phyloP scores from a whole-genome alignment of 2,113 vertebrate species.

The Brienomyrus longianalis region DNA sequence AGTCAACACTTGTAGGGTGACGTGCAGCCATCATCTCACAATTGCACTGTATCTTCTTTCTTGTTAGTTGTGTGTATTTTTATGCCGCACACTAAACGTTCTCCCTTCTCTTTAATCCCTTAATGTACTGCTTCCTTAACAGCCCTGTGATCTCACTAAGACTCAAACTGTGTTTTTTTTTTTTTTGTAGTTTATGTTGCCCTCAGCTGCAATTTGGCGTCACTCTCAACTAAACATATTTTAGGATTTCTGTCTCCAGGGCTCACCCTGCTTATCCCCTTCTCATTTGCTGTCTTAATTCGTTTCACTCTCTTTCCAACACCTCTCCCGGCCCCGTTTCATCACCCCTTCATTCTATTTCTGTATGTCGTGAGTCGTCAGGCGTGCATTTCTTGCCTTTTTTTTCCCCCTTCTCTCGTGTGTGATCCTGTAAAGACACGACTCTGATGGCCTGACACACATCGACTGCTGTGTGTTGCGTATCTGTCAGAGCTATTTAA shows the following conservation, averaged over 20 bases:
- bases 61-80: background rate
- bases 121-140: background rate
- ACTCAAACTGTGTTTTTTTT: background rate
- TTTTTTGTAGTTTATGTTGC: background rate
- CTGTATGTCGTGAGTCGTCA: background rate
- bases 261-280: background rate
- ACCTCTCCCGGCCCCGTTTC: background rate
- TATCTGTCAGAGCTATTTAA: background rate
- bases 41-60: background rate
- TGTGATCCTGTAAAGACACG: background rate
- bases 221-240: conserved; percentile 1
- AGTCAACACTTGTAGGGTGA: background rate
- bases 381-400: background rate
- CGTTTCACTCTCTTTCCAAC: background rate
- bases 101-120: background rate
- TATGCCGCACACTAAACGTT: background rate
- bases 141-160: background rate
- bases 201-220: background rate
- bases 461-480: background rate
- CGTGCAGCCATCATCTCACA: background rate
- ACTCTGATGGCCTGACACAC: background rate
- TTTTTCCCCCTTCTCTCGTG: background rate
- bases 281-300: conserved; percentile 2
- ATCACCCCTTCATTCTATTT: background rate
- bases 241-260: background rate